Evolutionary conservation across 2,113 vertebrate species (phyloP), one percentile per base, ranked within the genome.

Genomic region (Dicaeum eximium): DNA sequence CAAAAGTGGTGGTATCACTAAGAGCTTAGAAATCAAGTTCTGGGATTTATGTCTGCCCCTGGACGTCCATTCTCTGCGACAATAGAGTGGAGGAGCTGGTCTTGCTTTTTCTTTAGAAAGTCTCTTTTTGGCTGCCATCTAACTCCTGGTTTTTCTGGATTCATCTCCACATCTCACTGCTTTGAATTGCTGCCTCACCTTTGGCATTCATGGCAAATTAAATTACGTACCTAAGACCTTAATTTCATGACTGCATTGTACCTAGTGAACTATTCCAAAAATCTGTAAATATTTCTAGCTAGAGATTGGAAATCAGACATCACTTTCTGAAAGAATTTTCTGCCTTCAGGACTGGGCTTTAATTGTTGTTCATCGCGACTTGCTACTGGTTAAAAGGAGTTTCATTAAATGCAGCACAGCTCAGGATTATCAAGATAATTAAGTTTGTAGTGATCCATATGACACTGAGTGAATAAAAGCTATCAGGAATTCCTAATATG

Each of bases 361-460:
- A 92, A 67, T 62, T 92, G 48, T 35, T 86, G 56, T 58, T 37
- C 72, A 40, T 83, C 3, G 4, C 1, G 1, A 65, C 80, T 86
- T 79, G 22, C 27, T 91, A 48, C 58, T 69, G 83, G 51, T 69
- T 97, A 82, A 95, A 80, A 96, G 40, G 80, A 53, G 73, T 96
- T 96, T 92, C 54, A 94, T 97, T 94, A 97, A 75, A 74, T 80
- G 35, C 92, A 80, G 38, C 15, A 3, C 54, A 95, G 64, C 74
- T 85, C 80, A 64, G 67, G 53, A 95, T 94, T 91, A 86, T 69
- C 69, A 94, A 94, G 93, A 94, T 94, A 97, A 97, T 96, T 95
- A 94, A 94, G 54, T 95, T 87, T 94, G 91, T 86, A 91, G 62
- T 79, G 90, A 87, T 54, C 61, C 18, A 6, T 67, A 51, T 80